Base-by-base conservation (phyloP, 30 jellyfish, hydroid and myxozoan genomes). In the Morbakka virulenta region DNA sequence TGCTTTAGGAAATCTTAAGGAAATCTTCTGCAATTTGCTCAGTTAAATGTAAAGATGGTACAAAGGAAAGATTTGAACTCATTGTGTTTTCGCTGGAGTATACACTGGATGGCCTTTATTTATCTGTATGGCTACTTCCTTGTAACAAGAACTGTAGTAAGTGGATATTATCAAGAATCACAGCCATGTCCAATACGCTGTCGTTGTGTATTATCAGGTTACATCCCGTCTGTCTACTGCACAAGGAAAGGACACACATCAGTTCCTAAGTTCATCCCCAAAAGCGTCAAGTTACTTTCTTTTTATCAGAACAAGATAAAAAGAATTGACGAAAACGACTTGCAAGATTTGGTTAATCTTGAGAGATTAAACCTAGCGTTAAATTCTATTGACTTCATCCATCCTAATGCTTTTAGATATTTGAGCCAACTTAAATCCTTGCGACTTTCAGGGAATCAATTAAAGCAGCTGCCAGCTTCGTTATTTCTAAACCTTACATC, bases 221-320 rank as follows among this genome's bases (percentile, higher is more conserved):
- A 72, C 63, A 28, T 62, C 20, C 53, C 31, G 12, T 76, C 64
- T 32, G 91, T 70, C 0, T 80, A 94, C 32, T 93, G 99, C 72
- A 74, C 81, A 11, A 70, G 93, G 87, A 53, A 17, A 28, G 88
- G 80, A 52, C 72, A 50, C 23, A 29, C 72, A 13, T 29, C 49
- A n/a, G 78, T 93, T 0, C 97, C 97, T 1, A 62, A 65, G 26
- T 69, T 62, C 32, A 62, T 93, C 17, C 96, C 96, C 36, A 22
- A 24, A 14, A 72, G 77, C 48, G 85, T 89, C 23, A 94, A 93
- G 73, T 83, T 87, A 27, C 76, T 93, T 25, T 86, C 99, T 30
- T 71, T 93, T 29, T 85, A 67, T 20, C 64, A 74, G 14, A 93
- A 93, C 34, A 73, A 73, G 14, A 69, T 93, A 32, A 57, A 33